These are phyloP conservation scores for Drosophila birchii DNA, from an alignment of 2,888 invertebrate species.

Conservation along the genomic window DNA sequence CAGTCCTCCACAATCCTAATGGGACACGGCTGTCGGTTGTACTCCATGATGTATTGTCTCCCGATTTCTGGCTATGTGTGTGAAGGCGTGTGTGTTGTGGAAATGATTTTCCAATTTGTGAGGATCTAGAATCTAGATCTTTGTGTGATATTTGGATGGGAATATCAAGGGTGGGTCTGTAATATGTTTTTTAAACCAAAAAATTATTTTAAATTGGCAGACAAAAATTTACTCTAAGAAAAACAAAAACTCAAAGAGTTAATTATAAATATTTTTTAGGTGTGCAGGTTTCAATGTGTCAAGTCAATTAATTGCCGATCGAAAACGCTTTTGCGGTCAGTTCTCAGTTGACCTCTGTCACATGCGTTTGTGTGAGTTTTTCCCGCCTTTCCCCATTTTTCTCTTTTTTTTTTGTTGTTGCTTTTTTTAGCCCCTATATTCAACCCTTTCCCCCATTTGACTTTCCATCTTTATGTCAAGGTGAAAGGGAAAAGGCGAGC, in stretches of 20 bases:
- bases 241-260: too few relatives aligned
- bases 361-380: neutral
- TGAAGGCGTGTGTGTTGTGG: neutral
- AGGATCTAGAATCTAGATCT: neutral
- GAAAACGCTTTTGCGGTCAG: constrained; percentile 29
- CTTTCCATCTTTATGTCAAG: constrained; percentile 13
- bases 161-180: neutral
- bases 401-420: neutral
- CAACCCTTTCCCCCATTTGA: constrained; percentile 12
- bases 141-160: neutral
- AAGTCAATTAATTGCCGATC: constrained; percentile 45
- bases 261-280: neutral
- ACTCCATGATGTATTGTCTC: constrained; percentile 56
- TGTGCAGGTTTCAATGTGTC: constrained; percentile 36
- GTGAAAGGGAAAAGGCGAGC: constrained; percentile 5
- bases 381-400: too few relatives aligned
- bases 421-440: neutral
- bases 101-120: neutral
- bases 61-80: neutral
- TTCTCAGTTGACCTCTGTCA: constrained; percentile 22
- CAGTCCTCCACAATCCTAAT: constrained; percentile 70
- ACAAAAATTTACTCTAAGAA: too few relatives aligned
- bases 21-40: constrained; percentile 71
- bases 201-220: too few relatives aligned
- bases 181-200: too few relatives aligned